A percentile compares a stretch with the other conserved stretches of the same genome.
phyloP scores from a whole-genome alignment of 2,888 invertebrate genomes.

The Agriopis leucophaearia region DNA sequence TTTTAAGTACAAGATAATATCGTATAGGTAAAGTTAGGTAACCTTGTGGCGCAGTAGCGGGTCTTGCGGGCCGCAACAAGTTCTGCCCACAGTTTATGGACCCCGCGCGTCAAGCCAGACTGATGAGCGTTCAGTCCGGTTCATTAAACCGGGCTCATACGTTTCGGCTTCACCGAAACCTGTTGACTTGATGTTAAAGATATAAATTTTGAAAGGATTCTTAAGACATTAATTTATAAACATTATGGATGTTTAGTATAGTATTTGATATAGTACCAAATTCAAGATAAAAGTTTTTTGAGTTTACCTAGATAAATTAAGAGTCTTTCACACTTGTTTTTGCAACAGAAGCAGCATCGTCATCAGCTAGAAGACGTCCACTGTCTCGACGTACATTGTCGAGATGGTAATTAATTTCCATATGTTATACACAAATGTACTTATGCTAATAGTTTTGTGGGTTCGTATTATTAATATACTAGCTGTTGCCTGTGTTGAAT shows the following conservation, averaged over 20 bases:
- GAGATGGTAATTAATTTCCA: background rate
- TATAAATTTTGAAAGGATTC: background rate
- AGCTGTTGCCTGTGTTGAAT: no score
- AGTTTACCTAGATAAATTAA: no score
- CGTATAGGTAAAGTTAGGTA: background rate
- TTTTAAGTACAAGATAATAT: background rate
- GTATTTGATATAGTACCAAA: no score
- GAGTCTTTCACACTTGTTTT: no score
- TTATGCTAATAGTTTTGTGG: no score
- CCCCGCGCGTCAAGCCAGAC: conserved; percentile 6
- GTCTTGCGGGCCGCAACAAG: conserved; percentile 13
- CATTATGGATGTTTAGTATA: no score
- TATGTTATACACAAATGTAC: background rate
- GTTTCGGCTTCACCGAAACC: background rate
- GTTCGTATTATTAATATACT: no score
- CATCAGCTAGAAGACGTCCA: no score
- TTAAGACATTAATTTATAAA: no score
- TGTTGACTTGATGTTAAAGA: background rate
- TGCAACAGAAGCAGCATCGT: no score
- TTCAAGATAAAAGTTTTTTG: no score
- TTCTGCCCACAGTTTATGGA: conserved; percentile 11
- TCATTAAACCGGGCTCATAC: conserved; percentile 7
- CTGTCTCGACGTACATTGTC: background rate
- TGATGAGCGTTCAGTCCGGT: conserved; percentile 16
- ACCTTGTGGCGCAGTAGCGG: background rate